Percentiles rank a stretch among this genome's conserved stretches.
These are phyloP conservation scores for Leptocoma aspasia DNA, from an alignment of 2,113 vertebrate species.

Conservation along the genomic window DNA sequence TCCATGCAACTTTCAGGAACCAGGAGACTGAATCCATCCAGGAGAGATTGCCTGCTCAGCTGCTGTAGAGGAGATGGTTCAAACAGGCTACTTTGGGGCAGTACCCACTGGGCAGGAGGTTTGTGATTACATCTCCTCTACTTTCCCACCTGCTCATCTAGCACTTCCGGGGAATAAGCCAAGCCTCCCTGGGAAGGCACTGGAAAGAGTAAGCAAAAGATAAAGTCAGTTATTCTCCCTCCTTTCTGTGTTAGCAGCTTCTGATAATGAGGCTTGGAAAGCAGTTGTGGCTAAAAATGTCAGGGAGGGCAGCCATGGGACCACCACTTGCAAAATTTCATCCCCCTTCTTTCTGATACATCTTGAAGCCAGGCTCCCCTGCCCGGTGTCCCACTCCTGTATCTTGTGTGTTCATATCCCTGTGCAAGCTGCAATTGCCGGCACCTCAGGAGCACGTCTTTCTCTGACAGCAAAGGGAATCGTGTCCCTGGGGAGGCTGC, in stretches of 20 bases:
- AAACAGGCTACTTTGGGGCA: not conserved
- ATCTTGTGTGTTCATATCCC: not conserved
- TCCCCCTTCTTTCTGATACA: not conserved
- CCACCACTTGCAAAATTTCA: not conserved
- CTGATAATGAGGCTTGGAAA: not conserved
- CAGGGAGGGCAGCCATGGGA: not conserved
- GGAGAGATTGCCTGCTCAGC: not conserved
- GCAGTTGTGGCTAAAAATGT: not conserved
- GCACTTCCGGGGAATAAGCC: not conserved
- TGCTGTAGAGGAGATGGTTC: not conserved
- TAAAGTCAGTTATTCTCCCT: fast-evolving
- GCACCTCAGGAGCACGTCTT: fast-evolving
- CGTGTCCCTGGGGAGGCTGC: not conserved
- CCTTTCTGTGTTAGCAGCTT: not conserved
- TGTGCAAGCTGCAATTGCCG: fast-evolving
- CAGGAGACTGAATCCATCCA: not conserved
- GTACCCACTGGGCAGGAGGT: not conserved
- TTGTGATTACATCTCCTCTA: not conserved
- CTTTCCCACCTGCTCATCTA: not conserved
- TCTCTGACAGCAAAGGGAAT: not conserved
- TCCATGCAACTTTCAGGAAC: not conserved
- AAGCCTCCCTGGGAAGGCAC: not conserved
- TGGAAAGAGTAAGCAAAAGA: not conserved
- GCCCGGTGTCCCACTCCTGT: not conserved
- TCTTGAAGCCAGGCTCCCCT: not conserved